phyloP scores from a whole-genome alignment of 2,797 vertebrate species.

The Pristis pectinata region DNA sequence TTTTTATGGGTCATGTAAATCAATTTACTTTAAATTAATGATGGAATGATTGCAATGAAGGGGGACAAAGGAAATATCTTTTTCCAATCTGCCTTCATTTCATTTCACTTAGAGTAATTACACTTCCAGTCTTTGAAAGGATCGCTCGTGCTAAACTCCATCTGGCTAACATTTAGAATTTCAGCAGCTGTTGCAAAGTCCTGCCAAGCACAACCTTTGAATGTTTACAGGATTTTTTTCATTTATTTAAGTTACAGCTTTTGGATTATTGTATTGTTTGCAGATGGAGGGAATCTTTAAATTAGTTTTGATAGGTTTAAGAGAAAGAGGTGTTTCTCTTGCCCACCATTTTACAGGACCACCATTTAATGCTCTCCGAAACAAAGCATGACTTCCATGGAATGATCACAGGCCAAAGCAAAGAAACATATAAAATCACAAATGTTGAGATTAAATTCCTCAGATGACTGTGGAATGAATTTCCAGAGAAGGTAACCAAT shows the following conservation, averaged over 20 bases:
- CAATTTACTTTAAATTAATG: constrained; percentile 27
- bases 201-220: neutral
- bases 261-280: no score
- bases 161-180: neutral
- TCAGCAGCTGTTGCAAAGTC: neutral
- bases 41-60: neutral
- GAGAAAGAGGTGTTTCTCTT: neutral
- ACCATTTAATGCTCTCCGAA: neutral
- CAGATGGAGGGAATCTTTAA: neutral
- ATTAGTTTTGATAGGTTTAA: neutral
- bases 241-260: neutral
- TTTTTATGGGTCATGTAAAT: neutral
- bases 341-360: neutral
- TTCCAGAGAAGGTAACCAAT: neutral
- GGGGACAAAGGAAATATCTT: constrained; percentile 16
- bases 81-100: neutral
- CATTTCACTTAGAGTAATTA: neutral
- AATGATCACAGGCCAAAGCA: neutral
- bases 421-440: neutral
- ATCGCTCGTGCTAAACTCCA: neutral
- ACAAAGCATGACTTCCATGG: neutral
- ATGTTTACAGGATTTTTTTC: neutral
- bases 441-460: neutral
- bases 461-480: neutral
- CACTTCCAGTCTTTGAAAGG: neutral